Base-by-base conservation (phyloP, 2,113 vertebrate genomes). In the Lamprotornis superbus region DNA sequence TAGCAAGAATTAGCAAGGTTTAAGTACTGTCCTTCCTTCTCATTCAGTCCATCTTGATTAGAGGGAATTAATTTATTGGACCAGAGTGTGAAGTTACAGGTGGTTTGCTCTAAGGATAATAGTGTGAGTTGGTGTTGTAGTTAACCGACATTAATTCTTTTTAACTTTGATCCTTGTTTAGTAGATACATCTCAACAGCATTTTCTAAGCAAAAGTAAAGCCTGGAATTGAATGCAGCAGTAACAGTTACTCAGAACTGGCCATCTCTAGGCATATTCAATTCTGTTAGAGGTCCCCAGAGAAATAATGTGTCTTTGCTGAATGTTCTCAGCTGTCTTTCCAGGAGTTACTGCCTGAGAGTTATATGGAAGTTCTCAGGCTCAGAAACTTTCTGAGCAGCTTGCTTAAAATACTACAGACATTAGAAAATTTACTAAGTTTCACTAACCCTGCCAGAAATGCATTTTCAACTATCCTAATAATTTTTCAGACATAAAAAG, bases 311-410 rank as follows among this genome's bases (percentile, higher is more conserved):
- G 12, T 78, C n/a, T 53, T 49, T 52, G 47, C 37, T 70, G 18
- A 49, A 44, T n/a, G 7, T 44, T 88, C 35, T 80, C 50, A 69
- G 33, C 31, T 65, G 37, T 61, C 77, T 57, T 59, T 22, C 6
- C 11, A 79, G 42, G 17, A 83, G 19, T 18, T 50, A 64, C 61
- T 70, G n/a, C 1, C 3, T 69, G 46, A 10, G 27, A 57, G 30
- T 39, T 53, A 79, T 0, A 40, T 2, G 8, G 19, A 82, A 76
- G 24, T 28, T 80, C 47, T 53, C 0, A 0, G 27, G 42, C 42
- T 70, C 46, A 93, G 59, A 87, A 91, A 73, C 35, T 28, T 68
- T 55, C 64, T 39, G 15, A 74, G 47, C 9, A 87, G 35, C 33
- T 47, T 47, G 77, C 4, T 63, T 23, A 73, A 91, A 91, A 76